Conservation (phyloP, 2,888 invertebrate genomes). For the Oligia strigilis region DNA sequence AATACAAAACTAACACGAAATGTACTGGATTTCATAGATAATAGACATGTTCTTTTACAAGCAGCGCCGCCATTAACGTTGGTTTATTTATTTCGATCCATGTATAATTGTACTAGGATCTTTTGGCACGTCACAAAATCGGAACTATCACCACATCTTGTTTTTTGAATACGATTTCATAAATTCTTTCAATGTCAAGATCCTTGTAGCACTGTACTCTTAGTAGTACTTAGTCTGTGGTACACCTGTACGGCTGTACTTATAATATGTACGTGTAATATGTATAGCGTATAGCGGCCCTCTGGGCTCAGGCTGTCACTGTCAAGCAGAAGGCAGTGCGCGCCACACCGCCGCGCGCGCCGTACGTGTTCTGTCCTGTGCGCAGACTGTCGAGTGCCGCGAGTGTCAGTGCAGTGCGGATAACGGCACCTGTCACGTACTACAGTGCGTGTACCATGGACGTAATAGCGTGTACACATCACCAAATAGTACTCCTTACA, state of each 20-base stretch:
- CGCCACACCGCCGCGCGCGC: constrained; percentile 27
- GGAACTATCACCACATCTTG: neutral
- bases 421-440: constrained; percentile 29
- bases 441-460: neutral
- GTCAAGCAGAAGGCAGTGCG: constrained; percentile 24
- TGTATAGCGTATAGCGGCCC: neutral
- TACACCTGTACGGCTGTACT: neutral
- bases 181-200: neutral
- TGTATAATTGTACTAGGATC: neutral
- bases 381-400: neutral
- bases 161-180: neutral
- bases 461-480: neutral
- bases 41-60: neutral
- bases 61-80: neutral
- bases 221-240: neutral
- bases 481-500: neutral
- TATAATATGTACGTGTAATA: neutral
- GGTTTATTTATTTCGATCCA: neutral
- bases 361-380: neutral
- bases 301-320: neutral
- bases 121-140: neutral
- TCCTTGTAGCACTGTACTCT: neutral
- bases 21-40: neutral
- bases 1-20: neutral
- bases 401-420: constrained; percentile 21